Evolutionary conservation across 2,888 invertebrate genomes (phyloP).

Genomic region (Phengaris arion): DNA sequence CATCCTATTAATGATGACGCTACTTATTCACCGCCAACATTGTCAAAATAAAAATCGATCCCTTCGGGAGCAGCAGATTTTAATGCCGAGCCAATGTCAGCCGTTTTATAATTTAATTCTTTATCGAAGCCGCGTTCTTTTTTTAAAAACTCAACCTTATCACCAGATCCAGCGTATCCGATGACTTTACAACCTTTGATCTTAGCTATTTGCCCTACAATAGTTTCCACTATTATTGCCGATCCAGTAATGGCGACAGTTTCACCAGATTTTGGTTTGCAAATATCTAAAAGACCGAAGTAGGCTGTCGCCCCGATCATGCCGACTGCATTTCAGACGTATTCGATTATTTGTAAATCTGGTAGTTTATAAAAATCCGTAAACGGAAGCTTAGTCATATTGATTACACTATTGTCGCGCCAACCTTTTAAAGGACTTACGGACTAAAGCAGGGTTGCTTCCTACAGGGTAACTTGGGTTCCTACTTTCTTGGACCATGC

Average conservation of each 20-base stretch:
- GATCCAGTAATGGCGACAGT: conserved; percentile 83
- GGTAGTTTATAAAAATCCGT: conserved; percentile 61
- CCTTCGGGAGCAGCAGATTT: conserved; percentile 82
- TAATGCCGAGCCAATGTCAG: conserved; percentile 70
- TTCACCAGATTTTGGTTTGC: conserved; percentile 82
- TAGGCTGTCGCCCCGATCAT: conserved; percentile 85
- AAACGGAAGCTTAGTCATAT: conserved; percentile 19
- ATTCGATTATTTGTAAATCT: conserved; percentile 74
- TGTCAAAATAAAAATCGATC: conserved; percentile 86
- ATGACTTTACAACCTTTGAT: conserved; percentile 79
- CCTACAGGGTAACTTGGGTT: conserved; percentile 79
- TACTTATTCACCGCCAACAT: conserved; percentile 83
- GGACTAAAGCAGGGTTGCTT: conserved; percentile 44
- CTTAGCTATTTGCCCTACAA: conserved; percentile 86
- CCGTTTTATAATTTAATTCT: conserved; percentile 85
- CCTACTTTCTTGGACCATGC: conserved; percentile 78
- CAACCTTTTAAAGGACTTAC: conserved; percentile 81
- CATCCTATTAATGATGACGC: conserved; percentile 79
- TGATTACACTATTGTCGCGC: conserved; percentile 49
- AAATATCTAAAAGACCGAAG: conserved; percentile 82
- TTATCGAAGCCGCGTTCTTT: conserved; percentile 82
- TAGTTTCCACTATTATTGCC: conserved; percentile 85
- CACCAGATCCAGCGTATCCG: conserved; percentile 83
- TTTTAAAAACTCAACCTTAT: conserved; percentile 83
- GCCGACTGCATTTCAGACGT: conserved; percentile 79